Conservation (phyloP, 2,113 vertebrate genomes). For the Epinephelus cyanopodus region DNA sequence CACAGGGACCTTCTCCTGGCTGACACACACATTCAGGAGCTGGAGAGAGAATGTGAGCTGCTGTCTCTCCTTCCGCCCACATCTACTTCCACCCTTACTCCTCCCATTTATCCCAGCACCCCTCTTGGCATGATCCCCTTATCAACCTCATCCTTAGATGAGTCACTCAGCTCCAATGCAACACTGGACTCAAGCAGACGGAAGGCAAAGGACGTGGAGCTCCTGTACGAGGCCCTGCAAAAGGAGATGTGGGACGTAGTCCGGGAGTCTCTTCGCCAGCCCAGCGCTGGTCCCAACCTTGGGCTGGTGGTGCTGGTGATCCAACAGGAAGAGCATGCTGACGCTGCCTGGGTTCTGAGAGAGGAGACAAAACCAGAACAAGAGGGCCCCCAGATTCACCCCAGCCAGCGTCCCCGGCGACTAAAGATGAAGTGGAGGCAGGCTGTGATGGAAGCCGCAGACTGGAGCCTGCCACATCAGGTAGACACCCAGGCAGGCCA, state of each 20-base stretch:
- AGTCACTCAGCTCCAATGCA: slow-evolving; percentile 73
- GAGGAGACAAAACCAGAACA: slow-evolving; percentile 67
- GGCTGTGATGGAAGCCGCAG: slow-evolving; percentile 84
- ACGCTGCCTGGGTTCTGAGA: slow-evolving; percentile 75
- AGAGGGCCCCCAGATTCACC: slow-evolving; percentile 40
- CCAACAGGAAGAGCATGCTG: slow-evolving; percentile 90
- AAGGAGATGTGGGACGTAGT: slow-evolving; percentile 91
- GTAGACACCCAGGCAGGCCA: slow-evolving; percentile 79
- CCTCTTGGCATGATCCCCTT: slow-evolving; percentile 39
- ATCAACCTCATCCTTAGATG: slow-evolving; percentile 54
- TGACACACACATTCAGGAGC: slow-evolving; percentile 90
- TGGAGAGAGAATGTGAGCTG: slow-evolving; percentile 89
- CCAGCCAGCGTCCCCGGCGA: slow-evolving; percentile 78
- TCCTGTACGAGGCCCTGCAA: slow-evolving; percentile 91
- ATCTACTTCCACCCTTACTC: slow-evolving; percentile 54
- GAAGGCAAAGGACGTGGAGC: slow-evolving; percentile 89
- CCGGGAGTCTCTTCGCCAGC: slow-evolving; percentile 86
- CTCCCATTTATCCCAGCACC: slow-evolving; percentile 38
- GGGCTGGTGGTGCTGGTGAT: slow-evolving; percentile 89
- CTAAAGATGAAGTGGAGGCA: slow-evolving; percentile 88
- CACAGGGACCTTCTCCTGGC: slow-evolving; percentile 89
- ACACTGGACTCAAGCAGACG: slow-evolving; percentile 80
- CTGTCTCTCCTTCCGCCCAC: slow-evolving; percentile 71
- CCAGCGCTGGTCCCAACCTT: slow-evolving; percentile 84
- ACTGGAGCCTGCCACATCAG: slow-evolving; percentile 86